Evolutionary conservation across 2,113 vertebrate species (phyloP).

Genomic region (Ramphastos sulfuratus): DNA sequence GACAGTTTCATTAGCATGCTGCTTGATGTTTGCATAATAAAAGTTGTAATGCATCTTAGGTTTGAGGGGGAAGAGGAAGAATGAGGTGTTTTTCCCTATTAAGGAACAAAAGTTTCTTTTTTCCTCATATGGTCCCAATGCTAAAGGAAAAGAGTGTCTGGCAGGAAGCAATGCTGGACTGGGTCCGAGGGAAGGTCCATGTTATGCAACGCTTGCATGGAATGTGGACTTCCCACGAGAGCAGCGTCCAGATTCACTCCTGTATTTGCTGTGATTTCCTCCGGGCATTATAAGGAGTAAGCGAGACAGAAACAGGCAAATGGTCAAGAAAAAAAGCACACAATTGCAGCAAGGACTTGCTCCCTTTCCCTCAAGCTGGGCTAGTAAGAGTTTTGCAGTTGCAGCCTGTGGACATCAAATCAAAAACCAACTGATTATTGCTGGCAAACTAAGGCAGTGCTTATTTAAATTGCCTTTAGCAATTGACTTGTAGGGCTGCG

Average conservation of each 20-base stretch:
- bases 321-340: not conserved
- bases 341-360: accelerated
- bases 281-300: not conserved
- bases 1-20: not conserved
- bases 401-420: not conserved
- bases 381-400: not conserved
- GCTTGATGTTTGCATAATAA: not conserved
- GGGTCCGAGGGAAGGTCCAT: not conserved
- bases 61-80: not conserved
- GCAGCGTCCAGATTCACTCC: not conserved
- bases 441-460: not conserved
- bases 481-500: not conserved
- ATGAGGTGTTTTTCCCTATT: not conserved
- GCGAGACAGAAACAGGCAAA: not conserved
- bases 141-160: not conserved
- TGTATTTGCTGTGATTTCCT: not conserved
- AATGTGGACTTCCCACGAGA: not conserved
- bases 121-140: not conserved
- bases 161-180: slow-evolving; percentile 1
- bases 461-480: not conserved
- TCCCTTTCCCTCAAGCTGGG: not conserved
- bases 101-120: not conserved
- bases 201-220: not conserved
- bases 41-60: not conserved
- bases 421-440: not conserved